Evolutionary conservation across 2,797 vertebrate genomes (phyloP).

Genomic region (Sebastes iracundus): DNA sequence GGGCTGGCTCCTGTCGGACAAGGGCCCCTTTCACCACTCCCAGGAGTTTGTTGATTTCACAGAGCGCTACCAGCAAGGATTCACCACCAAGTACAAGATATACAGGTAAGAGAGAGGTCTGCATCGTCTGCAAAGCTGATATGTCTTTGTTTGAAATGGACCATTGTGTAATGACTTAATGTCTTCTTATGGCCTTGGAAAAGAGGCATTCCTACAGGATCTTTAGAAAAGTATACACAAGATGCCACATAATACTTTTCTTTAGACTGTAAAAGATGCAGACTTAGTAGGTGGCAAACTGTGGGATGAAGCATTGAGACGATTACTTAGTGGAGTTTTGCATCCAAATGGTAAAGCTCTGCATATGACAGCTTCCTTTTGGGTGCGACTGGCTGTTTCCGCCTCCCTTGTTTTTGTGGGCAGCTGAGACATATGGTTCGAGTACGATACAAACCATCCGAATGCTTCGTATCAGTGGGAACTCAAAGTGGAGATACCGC

Average conservation of each 20-base stretch:
- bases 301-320: constrained; percentile 37
- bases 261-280: constrained; percentile 29
- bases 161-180: background rate
- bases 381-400: constrained; percentile 24
- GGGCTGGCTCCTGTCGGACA: constrained; percentile 97
- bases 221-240: background rate
- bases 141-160: background rate
- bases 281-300: constrained; percentile 37
- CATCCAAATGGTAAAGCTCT: constrained; percentile 41
- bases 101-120: constrained; percentile 88
- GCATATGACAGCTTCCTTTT: constrained; percentile 11
- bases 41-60: constrained; percentile 97
- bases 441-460: constrained; percentile 28
- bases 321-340: constrained; percentile 54
- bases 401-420: constrained; percentile 26
- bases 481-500: constrained; percentile 60
- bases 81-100: constrained; percentile 98
- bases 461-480: constrained; percentile 50
- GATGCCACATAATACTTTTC: constrained; percentile 1
- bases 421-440: constrained; percentile 41
- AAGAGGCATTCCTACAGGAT: background rate
- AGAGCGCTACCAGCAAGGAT: constrained; percentile 96
- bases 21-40: constrained; percentile 96
- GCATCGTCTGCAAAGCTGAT: background rate
- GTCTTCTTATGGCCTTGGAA: background rate